Evolutionary conservation across 1,140 invertebrate species (phyloP).

Genomic region (Apis dorsata): DNA sequence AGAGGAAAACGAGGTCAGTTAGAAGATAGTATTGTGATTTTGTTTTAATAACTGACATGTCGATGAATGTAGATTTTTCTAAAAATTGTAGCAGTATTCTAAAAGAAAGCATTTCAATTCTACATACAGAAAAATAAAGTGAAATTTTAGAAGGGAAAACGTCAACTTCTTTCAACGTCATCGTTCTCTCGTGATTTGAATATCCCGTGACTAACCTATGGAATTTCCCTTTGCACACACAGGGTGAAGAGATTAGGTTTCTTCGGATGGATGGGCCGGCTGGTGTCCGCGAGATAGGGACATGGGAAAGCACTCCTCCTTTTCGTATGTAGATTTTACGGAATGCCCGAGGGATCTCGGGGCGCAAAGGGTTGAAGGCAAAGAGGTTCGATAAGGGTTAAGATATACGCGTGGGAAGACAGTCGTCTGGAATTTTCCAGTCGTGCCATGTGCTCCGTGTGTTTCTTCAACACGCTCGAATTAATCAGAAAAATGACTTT

Average conservation of each 20-base stretch:
- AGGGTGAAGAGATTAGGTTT: constrained; percentile 65
- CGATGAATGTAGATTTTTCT: too few relatives aligned
- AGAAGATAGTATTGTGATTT: too few relatives aligned
- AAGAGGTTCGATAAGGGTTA: constrained; percentile 63
- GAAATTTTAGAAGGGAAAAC: neutral
- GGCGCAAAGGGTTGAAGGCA: constrained; percentile 63
- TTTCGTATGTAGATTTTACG: constrained; percentile 70
- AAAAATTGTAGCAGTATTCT: neutral
- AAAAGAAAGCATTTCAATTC: neutral
- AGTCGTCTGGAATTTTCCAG: constrained; percentile 55
- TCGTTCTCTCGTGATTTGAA: constrained; percentile 38
- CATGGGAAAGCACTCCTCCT: constrained; percentile 70
- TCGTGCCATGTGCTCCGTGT: constrained; percentile 58
- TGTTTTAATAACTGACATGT: too few relatives aligned
- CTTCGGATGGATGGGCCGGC: constrained; percentile 62
- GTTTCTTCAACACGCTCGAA: constrained; percentile 1
- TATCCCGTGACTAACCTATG: constrained; percentile 58
- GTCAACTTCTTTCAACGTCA: neutral
- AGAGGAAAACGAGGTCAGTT: too few relatives aligned
- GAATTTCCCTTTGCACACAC: constrained; percentile 50
- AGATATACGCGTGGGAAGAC: constrained; percentile 68
- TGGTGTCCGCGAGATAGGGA: constrained; percentile 65
- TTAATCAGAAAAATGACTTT: constrained; percentile 42
- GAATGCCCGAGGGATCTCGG: constrained; percentile 61
- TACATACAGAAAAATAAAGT: neutral